phyloP scores from a whole-genome alignment of 2,797 vertebrate genomes.

The Danio aesculapii region DNA sequence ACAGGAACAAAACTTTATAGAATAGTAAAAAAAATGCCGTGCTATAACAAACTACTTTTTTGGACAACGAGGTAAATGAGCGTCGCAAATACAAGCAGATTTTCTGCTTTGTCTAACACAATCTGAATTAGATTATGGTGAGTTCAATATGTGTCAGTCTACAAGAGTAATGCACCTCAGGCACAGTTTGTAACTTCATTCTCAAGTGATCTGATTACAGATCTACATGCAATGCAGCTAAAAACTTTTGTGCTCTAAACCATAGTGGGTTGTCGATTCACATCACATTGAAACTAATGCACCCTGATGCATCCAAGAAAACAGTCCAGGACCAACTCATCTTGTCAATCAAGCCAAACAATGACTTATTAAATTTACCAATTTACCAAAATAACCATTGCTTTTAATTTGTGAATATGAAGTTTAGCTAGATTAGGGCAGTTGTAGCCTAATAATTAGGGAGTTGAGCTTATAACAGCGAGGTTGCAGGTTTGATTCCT shows the following conservation, averaged over 20 bases:
- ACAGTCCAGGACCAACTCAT: background rate
- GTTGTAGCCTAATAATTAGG: too few species aligned
- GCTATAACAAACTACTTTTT: background rate
- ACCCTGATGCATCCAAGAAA: background rate
- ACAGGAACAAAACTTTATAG: background rate
- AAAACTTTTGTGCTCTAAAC: constrained; percentile 1
- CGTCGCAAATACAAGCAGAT: background rate
- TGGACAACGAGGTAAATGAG: background rate
- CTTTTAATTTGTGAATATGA: too few species aligned
- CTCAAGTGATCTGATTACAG: background rate
- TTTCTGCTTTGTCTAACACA: background rate
- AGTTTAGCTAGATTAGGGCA: too few species aligned
- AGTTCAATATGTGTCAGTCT: background rate
- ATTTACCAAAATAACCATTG: background rate
- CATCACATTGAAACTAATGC: background rate
- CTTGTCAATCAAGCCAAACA: background rate
- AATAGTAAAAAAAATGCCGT: background rate
- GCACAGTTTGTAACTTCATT: background rate
- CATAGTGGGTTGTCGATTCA: background rate
- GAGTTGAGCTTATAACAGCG: too few species aligned
- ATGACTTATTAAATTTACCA: background rate
- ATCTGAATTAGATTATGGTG: background rate
- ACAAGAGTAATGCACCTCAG: background rate
- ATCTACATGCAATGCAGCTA: background rate
- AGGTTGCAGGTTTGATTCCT: too few species aligned